phyloP scores from a whole-genome alignment of 2,113 vertebrate genomes.

The Ifrita kowaldi region DNA sequence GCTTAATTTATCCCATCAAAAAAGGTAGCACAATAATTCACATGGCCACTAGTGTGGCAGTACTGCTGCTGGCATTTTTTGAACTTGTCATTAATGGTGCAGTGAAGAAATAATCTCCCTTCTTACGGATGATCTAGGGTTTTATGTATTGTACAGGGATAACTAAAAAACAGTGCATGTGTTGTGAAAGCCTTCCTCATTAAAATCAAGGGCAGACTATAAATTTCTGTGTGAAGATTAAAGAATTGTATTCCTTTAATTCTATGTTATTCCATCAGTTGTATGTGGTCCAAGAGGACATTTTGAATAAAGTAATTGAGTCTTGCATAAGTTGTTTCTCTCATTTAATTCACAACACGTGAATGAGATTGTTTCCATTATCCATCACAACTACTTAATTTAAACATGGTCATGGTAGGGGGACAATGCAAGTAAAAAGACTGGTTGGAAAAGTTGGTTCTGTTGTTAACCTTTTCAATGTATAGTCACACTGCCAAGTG shows the following conservation, averaged over 20 bases:
- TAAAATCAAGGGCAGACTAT: neutral
- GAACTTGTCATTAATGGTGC: neutral
- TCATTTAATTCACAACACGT: slow-evolving; percentile 15
- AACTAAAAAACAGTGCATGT: neutral
- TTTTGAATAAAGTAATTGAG: slow-evolving; percentile 36
- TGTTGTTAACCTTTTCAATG: neutral
- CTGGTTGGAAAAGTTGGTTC: neutral
- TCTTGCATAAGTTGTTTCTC: slow-evolving; percentile 24
- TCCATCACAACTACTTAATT: neutral
- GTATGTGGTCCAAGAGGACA: neutral
- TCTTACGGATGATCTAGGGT: neutral
- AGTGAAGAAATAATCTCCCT: neutral
- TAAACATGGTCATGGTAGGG: neutral
- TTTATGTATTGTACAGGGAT: neutral
- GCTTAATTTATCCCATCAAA: neutral
- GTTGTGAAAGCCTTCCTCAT: neutral
- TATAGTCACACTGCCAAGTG: neutral
- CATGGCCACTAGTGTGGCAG: neutral
- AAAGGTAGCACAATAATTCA: neutral
- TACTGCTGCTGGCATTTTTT: neutral
- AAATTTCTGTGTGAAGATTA: neutral
- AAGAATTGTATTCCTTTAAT: neutral
- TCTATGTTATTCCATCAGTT: neutral
- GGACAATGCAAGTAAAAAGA: neutral
- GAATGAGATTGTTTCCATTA: neutral